phyloP scores from a whole-genome alignment of 23 tunicate genomes.

The Ascidia mentula region DNA sequence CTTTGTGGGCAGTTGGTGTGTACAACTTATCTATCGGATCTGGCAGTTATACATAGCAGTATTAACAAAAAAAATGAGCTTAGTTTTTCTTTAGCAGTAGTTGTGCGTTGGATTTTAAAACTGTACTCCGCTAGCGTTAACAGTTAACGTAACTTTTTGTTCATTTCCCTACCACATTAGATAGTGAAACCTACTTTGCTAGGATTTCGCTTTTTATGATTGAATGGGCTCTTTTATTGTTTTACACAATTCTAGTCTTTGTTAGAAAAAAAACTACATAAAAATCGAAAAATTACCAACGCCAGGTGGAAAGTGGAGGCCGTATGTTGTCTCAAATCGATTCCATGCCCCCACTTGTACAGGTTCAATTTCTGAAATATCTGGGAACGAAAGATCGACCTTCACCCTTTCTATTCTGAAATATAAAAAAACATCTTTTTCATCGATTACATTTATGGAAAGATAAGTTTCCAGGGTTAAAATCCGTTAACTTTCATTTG shows the following conservation, averaged over 20 bases:
- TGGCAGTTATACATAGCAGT: neutral
- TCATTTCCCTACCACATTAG: too few relatives aligned
- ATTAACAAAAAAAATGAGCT: neutral
- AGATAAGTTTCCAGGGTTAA: too few relatives aligned
- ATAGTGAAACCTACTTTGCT: too few relatives aligned
- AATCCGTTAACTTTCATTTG: too few relatives aligned
- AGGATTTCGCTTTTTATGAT: neutral
- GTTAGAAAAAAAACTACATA: neutral
- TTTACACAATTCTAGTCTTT: neutral
- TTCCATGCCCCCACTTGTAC: conserved; percentile 67
- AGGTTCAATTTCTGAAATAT: conserved; percentile 41
- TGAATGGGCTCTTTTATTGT: too few relatives aligned
- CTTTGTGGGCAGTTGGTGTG: conserved; percentile 70
- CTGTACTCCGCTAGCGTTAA: too few relatives aligned
- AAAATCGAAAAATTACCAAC: conserved; percentile 20
- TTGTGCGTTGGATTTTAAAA: too few relatives aligned
- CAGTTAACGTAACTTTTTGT: too few relatives aligned
- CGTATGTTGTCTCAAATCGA: conserved; percentile 53
- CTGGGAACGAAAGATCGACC: conserved; percentile 40
- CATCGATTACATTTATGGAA: too few relatives aligned
- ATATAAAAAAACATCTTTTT: too few relatives aligned
- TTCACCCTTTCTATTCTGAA: neutral
- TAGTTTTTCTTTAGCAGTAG: too few relatives aligned
- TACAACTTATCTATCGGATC: conserved; percentile 61
- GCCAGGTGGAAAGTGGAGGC: conserved; percentile 29